Conservation (phyloP, 2,113 vertebrate genomes). For the Boulengeromyrus knoepffleri region DNA sequence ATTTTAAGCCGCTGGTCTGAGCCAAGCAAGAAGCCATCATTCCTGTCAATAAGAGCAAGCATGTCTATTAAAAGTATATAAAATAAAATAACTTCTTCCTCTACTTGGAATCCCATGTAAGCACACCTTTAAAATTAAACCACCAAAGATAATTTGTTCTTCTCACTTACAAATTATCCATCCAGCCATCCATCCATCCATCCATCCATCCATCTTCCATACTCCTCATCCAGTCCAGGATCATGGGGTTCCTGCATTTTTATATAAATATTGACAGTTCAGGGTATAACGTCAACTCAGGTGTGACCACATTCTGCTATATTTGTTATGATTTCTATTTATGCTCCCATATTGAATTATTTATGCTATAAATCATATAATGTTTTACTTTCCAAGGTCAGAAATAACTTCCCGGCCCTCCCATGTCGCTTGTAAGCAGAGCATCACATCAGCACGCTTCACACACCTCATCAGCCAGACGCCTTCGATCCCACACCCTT, state of each 20-base stretch:
- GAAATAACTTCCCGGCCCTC: background rate
- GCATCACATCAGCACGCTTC: background rate
- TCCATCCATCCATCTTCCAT: background rate
- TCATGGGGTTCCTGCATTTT: background rate
- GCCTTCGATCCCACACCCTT: slow-evolving; percentile 42
- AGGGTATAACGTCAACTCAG: background rate
- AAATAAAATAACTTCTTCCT: slow-evolving; percentile 21
- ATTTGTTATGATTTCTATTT: background rate
- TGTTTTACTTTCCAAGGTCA: background rate
- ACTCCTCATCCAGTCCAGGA: background rate
- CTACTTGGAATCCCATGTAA: slow-evolving; percentile 14
- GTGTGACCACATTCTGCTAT: background rate
- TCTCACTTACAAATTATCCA: slow-evolving; percentile 25
- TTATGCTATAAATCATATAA: background rate
- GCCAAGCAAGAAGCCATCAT: slow-evolving; percentile 42
- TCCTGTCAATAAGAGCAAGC: slow-evolving; percentile 52
- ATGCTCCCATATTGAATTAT: background rate
- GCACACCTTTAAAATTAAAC: background rate
- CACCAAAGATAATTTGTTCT: slow-evolving; percentile 8
- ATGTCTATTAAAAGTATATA: slow-evolving; percentile 15
- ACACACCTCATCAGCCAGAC: slow-evolving; percentile 47
- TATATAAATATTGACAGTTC: background rate
- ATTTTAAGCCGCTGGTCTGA: slow-evolving; percentile 38
- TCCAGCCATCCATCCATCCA: background rate
- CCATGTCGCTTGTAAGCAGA: background rate